Evolutionary conservation across 2,888 invertebrate genomes (phyloP).

Genomic region (Ophion ventricosus): DNA sequence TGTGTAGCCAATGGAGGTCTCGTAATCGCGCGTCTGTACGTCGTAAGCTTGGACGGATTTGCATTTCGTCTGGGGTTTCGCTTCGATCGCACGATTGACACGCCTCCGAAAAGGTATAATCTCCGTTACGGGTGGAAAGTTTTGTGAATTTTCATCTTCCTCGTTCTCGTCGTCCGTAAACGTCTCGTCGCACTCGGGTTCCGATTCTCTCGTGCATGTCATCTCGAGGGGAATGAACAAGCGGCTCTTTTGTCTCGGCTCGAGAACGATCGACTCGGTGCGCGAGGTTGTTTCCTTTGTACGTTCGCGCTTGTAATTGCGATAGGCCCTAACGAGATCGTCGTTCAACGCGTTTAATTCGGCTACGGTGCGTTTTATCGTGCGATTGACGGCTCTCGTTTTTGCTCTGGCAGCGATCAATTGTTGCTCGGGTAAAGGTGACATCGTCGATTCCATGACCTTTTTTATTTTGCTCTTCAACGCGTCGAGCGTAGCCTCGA

Average conservation of each 20-base stretch:
- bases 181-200: slow-evolving; percentile 70
- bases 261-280: slow-evolving; percentile 17
- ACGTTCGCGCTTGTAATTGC: slow-evolving; percentile 53
- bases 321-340: slow-evolving; percentile 70
- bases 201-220: slow-evolving; percentile 78
- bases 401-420: slow-evolving; percentile 58
- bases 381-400: slow-evolving; percentile 73
- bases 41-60: slow-evolving; percentile 76
- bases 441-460: slow-evolving; percentile 45
- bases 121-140: slow-evolving; percentile 46
- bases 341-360: slow-evolving; percentile 76
- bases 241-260: slow-evolving; percentile 48
- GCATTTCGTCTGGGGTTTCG: slow-evolving; percentile 60
- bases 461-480: slow-evolving; percentile 70
- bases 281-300: slow-evolving; percentile 2
- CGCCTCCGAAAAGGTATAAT: slow-evolving; percentile 72
- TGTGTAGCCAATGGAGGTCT: slow-evolving; percentile 78
- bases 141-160: slow-evolving; percentile 24
- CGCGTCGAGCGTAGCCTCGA: slow-evolving; percentile 71
- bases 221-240: slow-evolving; percentile 73
- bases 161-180: slow-evolving; percentile 58
- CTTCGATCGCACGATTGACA: slow-evolving; percentile 70
- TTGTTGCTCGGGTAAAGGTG: slow-evolving; percentile 48
- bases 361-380: slow-evolving; percentile 71
- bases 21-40: slow-evolving; percentile 74